Evolutionary conservation across 2,113 vertebrate genomes (phyloP).

Genomic region (Cercopithecus mona): DNA sequence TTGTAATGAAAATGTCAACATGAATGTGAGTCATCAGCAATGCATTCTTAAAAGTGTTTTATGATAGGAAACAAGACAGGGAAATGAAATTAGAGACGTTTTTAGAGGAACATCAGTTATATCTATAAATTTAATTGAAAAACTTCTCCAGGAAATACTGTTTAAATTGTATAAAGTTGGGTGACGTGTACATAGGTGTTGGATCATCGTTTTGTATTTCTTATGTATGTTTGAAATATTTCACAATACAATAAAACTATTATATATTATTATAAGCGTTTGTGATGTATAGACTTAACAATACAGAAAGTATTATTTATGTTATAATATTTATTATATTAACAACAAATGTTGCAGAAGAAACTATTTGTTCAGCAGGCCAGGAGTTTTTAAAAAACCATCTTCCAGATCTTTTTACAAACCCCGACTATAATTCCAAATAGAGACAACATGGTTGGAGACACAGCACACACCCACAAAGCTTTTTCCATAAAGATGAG

Average conservation of each 20-base stretch:
- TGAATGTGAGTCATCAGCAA: neutral
- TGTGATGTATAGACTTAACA: neutral
- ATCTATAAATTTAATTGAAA: neutral
- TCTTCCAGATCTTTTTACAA: neutral
- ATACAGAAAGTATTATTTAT: neutral
- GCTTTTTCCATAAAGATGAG: neutral
- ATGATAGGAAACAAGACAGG: neutral
- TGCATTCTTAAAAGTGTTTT: neutral
- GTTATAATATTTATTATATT: slow-evolving; percentile 32
- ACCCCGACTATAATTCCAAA: neutral
- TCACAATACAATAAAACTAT: neutral
- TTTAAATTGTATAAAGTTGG: neutral
- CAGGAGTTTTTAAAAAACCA: neutral
- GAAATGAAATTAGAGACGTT: neutral
- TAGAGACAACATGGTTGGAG: neutral
- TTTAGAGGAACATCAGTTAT: neutral
- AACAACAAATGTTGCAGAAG: neutral
- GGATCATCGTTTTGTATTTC: neutral
- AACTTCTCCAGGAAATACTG: neutral
- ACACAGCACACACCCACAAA: neutral
- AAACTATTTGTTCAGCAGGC: neutral
- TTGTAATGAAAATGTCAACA: neutral
- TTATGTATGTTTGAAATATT: neutral
- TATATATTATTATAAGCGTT: neutral
- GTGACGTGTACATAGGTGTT: neutral